Evolutionary conservation across 30 jellyfish, hydroid and myxozoan species (phyloP).

Genomic region (Nemopilema nomurai): DNA sequence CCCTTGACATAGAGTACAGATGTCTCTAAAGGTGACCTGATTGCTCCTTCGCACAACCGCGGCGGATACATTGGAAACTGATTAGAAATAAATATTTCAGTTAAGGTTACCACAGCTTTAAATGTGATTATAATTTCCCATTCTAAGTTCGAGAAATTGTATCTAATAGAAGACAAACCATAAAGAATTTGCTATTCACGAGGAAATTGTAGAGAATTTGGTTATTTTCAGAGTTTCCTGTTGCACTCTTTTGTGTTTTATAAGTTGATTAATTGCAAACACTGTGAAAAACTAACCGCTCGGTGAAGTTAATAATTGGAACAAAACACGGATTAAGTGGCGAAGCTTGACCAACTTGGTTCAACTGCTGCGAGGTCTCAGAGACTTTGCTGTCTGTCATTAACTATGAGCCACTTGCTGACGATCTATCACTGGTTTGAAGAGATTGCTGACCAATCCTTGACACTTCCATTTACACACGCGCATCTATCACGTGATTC

Average conservation of each 20-base stretch:
- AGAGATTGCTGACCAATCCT: too few species aligned
- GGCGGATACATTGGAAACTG: not conserved
- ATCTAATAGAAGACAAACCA: not conserved
- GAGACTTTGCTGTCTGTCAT: too few species aligned
- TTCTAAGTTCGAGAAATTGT: not conserved
- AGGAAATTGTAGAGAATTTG: not conserved
- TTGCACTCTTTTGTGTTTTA: not conserved
- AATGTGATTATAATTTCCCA: not conserved
- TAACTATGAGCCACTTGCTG: too few species aligned
- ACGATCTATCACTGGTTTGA: too few species aligned
- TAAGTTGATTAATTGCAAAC: not conserved
- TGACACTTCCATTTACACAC: too few species aligned
- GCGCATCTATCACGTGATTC: too few species aligned
- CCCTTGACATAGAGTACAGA: not conserved
- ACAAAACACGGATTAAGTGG: not conserved
- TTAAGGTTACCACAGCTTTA: not conserved
- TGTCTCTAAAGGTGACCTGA: not conserved
- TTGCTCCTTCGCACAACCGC: not conserved
- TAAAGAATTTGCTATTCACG: not conserved
- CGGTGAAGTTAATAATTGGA: not conserved
- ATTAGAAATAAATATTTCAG: not conserved
- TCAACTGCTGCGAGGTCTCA: not conserved
- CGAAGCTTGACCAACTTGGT: not conserved
- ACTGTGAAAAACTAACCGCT: not conserved
- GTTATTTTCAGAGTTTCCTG: conserved; percentile 29